Evolutionary conservation across 1,140 invertebrate genomes (phyloP), one percentile per base, ranked within the genome.

Genomic region (Littorina saxatilis): DNA sequence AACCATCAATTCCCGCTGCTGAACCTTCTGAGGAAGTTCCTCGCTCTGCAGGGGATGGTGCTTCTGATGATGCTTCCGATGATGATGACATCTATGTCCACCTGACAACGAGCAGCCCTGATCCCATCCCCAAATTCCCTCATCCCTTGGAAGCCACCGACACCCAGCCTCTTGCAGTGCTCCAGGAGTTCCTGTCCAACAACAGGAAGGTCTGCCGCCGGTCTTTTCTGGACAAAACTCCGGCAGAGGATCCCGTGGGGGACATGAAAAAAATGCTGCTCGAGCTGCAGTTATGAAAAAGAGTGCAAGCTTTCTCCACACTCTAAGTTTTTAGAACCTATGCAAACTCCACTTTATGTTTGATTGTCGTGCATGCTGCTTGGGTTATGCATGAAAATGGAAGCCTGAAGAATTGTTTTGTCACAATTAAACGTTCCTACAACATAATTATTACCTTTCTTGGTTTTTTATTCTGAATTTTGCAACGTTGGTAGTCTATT

Each of bases 151-250:
- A 29, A 35, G 27, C 32, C 0, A 32, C n/a, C 3, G 61, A 66
- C 20, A 9, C 35, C 3, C 27, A 66, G 5, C 61, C 61, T 27
- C 35, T 66, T 32, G 61, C 61, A 13, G 61, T 32, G 29, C 32
- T 66, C 27, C 61, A 66, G 29, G 61, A 66, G 27, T 66, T 66
- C 32, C 20, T 66, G 61, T 66, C 61, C 61, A 66, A 32, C 61
- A 66, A 66, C 27, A 29, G 61, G 29, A 66, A 66, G 35, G 23
- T 66, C 11, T 66, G 61, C 27, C 61, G 61, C 7, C 29, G 0
- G 27, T 66, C 61, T 37, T 35, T 66, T 35, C 35, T 27, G 15
- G 61, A 66, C 5, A 66, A 17, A 66, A 27, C 61, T 27, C 7
- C 35, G 1, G 27, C 29, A 32, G 61, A 66, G 27, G 29, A 66